Evolutionary conservation across 2,113 vertebrate species (phyloP), one percentile per base, ranked within the genome.

Genomic region (Ailuropoda melanoleuca): DNA sequence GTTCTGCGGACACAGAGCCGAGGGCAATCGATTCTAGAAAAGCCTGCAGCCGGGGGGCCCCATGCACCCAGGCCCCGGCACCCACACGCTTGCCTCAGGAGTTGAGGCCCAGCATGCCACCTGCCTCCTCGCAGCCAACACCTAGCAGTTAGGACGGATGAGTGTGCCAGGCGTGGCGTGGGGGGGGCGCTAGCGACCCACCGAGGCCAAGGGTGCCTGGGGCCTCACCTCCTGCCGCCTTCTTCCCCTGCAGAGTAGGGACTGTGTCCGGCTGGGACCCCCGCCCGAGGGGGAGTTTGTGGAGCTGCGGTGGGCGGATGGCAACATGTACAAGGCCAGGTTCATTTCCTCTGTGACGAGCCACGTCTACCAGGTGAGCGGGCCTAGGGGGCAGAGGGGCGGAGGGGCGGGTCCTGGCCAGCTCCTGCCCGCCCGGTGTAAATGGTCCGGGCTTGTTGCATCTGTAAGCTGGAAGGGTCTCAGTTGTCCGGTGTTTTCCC

Each of bases 341-440:
- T 99, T 99, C 43, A 98, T 99, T 68, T 99, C 99, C 88, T 98
- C 99, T 26, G 99, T 99, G 86, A 98, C 99, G 95, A 99, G 99
- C 50, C 99, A 99, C 48, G 98, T 99, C 89, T 99, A 99, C 97
- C 99, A 99, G 99, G 99, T 99, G 78, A 92, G 74, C 31, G 10
- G 43, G 37, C 43, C 43, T 43, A 17, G 18, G 31, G 62, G 26
- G 4, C 11, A 8, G 29, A 7, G n/a, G 23, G 48, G 31, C 1
- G 31, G 3, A 18, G 7, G 1, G 31, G 8, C 1, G 53, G n/a
- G 21, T n/a, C 53, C 4, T 3, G 3, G 34, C 6, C 23, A 19
- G 34, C 24, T 31, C 24, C 24, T 24, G 31, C 8, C 39, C 8
- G 26, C 23, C 37, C 14, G 3, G 14, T 13, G 8, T 1, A 17